Evolutionary conservation across 2,113 vertebrate species (phyloP).

Genomic region (Pituophis catenifer): DNA sequence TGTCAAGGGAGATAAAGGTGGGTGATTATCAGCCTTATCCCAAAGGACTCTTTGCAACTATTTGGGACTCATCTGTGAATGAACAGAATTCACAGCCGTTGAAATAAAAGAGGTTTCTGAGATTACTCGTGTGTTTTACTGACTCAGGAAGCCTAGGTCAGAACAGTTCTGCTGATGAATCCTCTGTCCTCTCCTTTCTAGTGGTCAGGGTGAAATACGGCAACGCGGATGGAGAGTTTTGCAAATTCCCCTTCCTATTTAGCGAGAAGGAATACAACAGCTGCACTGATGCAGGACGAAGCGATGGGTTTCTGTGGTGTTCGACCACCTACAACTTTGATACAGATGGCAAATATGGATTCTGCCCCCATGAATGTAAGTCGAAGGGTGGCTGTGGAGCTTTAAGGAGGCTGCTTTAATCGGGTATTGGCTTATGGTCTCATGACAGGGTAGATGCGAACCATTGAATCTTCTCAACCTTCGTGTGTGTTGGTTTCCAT

Average conservation of each 20-base stretch:
- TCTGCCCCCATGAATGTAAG: slow-evolving; percentile 98
- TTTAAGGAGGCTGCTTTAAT: neutral
- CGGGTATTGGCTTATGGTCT: neutral
- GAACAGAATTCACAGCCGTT: too few species aligned
- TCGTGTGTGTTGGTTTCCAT: neutral
- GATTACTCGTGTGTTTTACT: too few species aligned
- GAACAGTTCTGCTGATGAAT: neutral
- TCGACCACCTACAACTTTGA: slow-evolving; percentile 94
- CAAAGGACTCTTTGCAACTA: too few species aligned
- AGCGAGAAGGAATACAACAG: slow-evolving; percentile 89
- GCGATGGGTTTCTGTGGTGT: slow-evolving; percentile 95
- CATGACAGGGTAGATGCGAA: neutral
- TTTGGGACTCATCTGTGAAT: too few species aligned
- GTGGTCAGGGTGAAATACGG: slow-evolving; percentile 96
- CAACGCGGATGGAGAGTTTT: slow-evolving; percentile 94
- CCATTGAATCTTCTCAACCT: neutral
- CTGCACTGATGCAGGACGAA: slow-evolving; percentile 88
- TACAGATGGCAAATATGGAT: slow-evolving; percentile 92
- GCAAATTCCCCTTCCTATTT: slow-evolving; percentile 96
- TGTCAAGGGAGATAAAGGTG: too few species aligned
- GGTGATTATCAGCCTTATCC: too few species aligned
- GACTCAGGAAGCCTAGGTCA: too few species aligned
- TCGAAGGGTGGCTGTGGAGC: neutral
- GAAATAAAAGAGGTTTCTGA: too few species aligned
- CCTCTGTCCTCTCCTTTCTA: slow-evolving; percentile 44